Conservation (phyloP, 2,888 invertebrate species). For the Coelopa pilipes region DNA sequence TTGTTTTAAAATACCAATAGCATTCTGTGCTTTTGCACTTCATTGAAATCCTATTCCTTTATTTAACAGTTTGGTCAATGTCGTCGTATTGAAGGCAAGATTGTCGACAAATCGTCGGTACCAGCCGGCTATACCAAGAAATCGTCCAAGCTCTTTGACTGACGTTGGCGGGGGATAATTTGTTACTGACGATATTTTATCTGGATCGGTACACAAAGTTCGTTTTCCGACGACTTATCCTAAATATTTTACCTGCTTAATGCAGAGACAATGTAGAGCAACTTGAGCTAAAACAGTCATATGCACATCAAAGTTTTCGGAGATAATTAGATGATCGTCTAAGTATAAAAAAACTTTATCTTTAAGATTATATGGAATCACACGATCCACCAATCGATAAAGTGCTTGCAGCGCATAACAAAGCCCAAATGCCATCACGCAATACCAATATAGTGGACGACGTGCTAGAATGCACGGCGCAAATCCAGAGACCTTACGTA, state of each 20-base stretch:
- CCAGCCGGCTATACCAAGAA: conserved; percentile 45
- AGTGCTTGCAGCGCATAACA: conserved; percentile 24
- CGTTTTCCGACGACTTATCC: too few relatives aligned
- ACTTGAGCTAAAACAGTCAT: too few relatives aligned
- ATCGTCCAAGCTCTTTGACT: conserved; percentile 38
- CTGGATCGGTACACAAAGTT: too few relatives aligned
- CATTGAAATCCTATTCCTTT: conserved; percentile 18
- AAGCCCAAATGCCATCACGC: conserved; percentile 27
- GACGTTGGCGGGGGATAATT: conserved; percentile 33
- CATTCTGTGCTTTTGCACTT: too few relatives aligned
- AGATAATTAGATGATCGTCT: conserved; percentile 38
- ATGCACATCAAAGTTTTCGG: conserved; percentile 30
- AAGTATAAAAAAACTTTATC: conserved; percentile 36
- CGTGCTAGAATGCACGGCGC: conserved; percentile 38
- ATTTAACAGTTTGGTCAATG: conserved; percentile 40
- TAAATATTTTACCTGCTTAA: too few relatives aligned
- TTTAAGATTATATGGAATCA: conserved; percentile 32
- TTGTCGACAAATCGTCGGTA: conserved; percentile 40
- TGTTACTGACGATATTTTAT: conserved; percentile 36
- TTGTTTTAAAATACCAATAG: too few relatives aligned
- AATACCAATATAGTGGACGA: too few relatives aligned
- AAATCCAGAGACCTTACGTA: conserved; percentile 39
- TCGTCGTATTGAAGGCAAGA: conserved; percentile 39
- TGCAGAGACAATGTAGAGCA: too few relatives aligned
- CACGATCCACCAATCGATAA: conserved; percentile 24